Evolutionary conservation across 2,113 vertebrate genomes (phyloP).

Genomic region (Perca fluviatilis): DNA sequence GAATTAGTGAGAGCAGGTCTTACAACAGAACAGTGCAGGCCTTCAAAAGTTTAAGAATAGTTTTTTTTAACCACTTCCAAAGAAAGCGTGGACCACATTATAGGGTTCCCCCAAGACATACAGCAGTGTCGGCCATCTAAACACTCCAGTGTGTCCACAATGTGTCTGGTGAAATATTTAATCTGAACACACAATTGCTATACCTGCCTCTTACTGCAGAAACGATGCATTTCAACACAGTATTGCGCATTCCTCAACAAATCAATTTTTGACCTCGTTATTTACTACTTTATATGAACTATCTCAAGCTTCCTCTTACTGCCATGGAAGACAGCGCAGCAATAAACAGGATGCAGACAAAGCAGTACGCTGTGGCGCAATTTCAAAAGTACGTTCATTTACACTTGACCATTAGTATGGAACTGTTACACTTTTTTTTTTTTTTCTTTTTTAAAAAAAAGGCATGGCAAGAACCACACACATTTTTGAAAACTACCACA

Average conservation of each 20-base stretch:
- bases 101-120: background rate
- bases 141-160: conserved; percentile 30
- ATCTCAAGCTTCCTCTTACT: conserved; percentile 36
- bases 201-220: conserved; percentile 23
- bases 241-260: background rate
- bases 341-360: conserved; percentile 75
- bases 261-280: conserved; percentile 9
- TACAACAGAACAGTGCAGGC: background rate
- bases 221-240: conserved; percentile 7
- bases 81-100: conserved; percentile 19
- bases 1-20: background rate
- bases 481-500: background rate
- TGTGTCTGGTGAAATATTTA: conserved; percentile 45
- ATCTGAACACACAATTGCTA: conserved; percentile 30
- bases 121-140: conserved; percentile 28
- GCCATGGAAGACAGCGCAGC: conserved; percentile 41
- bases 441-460: too few species aligned
- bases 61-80: conserved; percentile 11
- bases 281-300: conserved; percentile 41
- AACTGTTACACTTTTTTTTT: too few species aligned
- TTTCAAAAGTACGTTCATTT: conserved; percentile 47
- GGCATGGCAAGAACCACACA: background rate
- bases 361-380: conserved; percentile 58
- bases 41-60: conserved; percentile 2
- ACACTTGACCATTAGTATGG: conserved; percentile 57